Base-by-base conservation (phyloP, 1,140 invertebrate genomes). In the Carposina sasakii region DNA sequence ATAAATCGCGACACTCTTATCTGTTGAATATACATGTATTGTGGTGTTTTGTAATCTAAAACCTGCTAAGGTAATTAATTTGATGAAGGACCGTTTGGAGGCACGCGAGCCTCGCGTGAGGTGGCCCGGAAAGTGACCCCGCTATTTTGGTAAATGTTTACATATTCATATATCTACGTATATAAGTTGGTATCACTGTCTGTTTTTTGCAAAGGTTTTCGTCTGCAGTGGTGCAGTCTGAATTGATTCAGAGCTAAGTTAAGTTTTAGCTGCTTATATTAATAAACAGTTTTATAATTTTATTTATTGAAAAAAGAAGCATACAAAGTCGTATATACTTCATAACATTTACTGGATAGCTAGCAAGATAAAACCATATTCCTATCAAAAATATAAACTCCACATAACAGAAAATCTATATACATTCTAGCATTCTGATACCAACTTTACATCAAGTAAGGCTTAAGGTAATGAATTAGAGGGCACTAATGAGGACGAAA, bases 61-160 rank as follows among this genome's bases (percentile, higher is more conserved):
- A 67, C 75, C 72, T 74, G 72, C 74, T 59, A 55, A 63, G 66
- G 67, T 84, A 81, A 84, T 81, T 84, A 84, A 81, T 81, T 75
- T 84, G 75, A 81, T 81, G 74, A 79, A 71, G 63, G 65, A 60
- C 51, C 57, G 52, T 57, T 47, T 54, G 41, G 54, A 23, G 54
- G 51, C 74, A 77, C 74, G 74, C 74, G 60, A 75, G 64, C 40
- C 65, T 67, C 64, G 65, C 63, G 55, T 74, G 67, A 62, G 67
- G 62, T 74, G 71, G 60, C 39, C 43, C 46, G 42, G 44, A 42
- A 51, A 57, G 54, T 60, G 53, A 43, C 43, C 45, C 22, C 23
- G 30, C 55, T 51, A 60, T 63, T 63, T 63, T 43, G 48, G 54
- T 60, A 54, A 63, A 56, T 57, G 57, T 39, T 39, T 21, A 20